phyloP scores from a whole-genome alignment of 2,888 invertebrate genomes.

The Octonoba sinensis region DNA sequence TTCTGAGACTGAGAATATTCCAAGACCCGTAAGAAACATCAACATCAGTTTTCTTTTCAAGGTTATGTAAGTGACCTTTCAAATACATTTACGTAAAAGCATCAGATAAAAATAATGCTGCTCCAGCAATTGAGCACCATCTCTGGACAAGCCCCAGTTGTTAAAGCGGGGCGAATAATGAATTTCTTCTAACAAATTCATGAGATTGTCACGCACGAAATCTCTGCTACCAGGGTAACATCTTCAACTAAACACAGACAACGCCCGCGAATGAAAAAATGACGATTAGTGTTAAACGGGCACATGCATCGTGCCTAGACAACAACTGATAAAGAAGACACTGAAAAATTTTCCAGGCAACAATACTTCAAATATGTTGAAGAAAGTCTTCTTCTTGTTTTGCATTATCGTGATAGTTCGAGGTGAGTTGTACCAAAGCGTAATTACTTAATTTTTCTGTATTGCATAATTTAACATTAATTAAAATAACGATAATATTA shows the following conservation, averaged over 20 bases:
- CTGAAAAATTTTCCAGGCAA: neutral
- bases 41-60: too few relatives aligned
- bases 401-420: neutral
- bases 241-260: slow-evolving; percentile 60
- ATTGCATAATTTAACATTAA: too few relatives aligned
- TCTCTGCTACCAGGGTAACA: slow-evolving; percentile 58
- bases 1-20: too few relatives aligned
- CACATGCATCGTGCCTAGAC: slow-evolving; percentile 9
- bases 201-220: slow-evolving; percentile 53
- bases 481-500: too few relatives aligned
- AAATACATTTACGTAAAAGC: too few relatives aligned
- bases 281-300: slow-evolving; percentile 10
- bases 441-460: neutral
- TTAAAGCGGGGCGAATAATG: neutral
- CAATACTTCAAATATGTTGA: neutral
- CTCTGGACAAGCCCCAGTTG: neutral
- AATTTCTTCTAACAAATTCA: slow-evolving; percentile 27
- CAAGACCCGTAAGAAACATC: too few relatives aligned
- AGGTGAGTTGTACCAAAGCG: neutral
- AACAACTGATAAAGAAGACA: neutral
- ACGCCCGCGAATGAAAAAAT: slow-evolving; percentile 24
- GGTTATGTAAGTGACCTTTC: too few relatives aligned
- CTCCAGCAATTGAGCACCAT: too few relatives aligned
- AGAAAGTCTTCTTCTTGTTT: neutral
- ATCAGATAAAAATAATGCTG: too few relatives aligned